phyloP scores from a whole-genome alignment of 92 coral and sea anemone genomes.

The Actinostola sp. region DNA sequence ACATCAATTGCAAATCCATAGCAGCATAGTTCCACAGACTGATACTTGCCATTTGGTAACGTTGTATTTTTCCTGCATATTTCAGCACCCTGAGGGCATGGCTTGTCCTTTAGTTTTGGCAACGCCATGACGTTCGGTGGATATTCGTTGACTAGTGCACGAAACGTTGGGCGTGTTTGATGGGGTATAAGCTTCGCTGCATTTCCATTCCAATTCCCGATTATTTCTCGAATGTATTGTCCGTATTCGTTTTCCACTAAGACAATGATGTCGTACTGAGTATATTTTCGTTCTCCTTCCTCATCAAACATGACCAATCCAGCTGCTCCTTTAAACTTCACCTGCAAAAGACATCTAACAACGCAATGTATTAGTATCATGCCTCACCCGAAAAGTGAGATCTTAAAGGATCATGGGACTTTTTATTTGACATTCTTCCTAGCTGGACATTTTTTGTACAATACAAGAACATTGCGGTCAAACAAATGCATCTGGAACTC shows the following conservation, averaged over 20 bases:
- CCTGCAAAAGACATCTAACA: slow-evolving; percentile 56
- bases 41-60: slow-evolving; percentile 29
- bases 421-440: no score
- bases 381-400: no score
- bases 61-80: slow-evolving; percentile 49
- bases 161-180: slow-evolving; percentile 28
- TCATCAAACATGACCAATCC: slow-evolving; percentile 69
- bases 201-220: slow-evolving; percentile 69
- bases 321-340: slow-evolving; percentile 60
- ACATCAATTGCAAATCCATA: slow-evolving; percentile 88
- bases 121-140: slow-evolving; percentile 72
- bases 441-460: no score
- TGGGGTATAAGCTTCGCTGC: slow-evolving; percentile 27
- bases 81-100: slow-evolving; percentile 62
- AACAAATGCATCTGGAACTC: no score
- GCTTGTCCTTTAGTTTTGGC: slow-evolving; percentile 57
- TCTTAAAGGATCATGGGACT: no score
- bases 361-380: no score
- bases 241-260: slow-evolving; percentile 25
- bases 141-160: slow-evolving; percentile 66
- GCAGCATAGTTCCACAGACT: slow-evolving; percentile 52
- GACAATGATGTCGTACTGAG: slow-evolving; percentile 34
- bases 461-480: no score
- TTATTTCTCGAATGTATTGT: slow-evolving; percentile 21
- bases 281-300: slow-evolving; percentile 55